Percentiles rank a stretch among this genome's conserved stretches.
Evolutionary conservation across 1,140 invertebrate species (phyloP).

Genomic region (Drosophila sproati): DNA sequence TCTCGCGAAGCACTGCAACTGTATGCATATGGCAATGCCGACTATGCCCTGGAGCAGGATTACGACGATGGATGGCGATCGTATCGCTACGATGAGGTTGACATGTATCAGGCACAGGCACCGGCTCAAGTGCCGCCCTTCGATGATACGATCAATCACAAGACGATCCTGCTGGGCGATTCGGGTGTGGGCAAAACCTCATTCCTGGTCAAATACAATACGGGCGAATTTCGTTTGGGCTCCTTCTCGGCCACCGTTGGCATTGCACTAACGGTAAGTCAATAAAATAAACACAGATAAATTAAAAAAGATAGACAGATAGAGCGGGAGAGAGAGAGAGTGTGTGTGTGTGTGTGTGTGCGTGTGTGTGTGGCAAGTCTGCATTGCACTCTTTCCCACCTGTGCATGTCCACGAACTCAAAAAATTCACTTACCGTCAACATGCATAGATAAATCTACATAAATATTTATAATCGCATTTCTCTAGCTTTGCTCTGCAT

Average conservation of each 20-base stretch:
- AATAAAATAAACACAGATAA: neutral
- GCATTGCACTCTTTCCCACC: conserved; percentile 38
- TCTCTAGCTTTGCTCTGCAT: conserved; percentile 51
- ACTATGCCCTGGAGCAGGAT: conserved; percentile 65
- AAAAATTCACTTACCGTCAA: neutral
- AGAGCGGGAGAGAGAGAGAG: conserved; percentile 6
- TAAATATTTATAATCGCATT: conserved; percentile 37
- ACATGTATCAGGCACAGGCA: conserved; percentile 63
- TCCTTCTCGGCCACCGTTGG: conserved; percentile 98
- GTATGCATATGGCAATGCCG: conserved; percentile 76
- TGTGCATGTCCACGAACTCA: neutral
- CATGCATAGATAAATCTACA: conserved; percentile 3
- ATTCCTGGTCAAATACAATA: conserved; percentile 97
- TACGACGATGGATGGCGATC: conserved; percentile 83
- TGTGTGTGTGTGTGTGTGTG: conserved; percentile 8
- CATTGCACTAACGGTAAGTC: conserved; percentile 92
- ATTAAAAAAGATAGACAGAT: neutral
- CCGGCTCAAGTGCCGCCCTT: conserved; percentile 64
- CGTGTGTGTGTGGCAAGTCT: conserved; percentile 16
- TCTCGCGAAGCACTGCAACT: conserved; percentile 88
- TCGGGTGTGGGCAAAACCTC: conserved; percentile 97
- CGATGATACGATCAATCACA: conserved; percentile 82
- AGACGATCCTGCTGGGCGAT: conserved; percentile 89
- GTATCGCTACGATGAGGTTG: conserved; percentile 82
- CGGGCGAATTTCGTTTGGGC: conserved; percentile 94